phyloP scores from a whole-genome alignment of 2,888 invertebrate species.

The Syritta pipiens region DNA sequence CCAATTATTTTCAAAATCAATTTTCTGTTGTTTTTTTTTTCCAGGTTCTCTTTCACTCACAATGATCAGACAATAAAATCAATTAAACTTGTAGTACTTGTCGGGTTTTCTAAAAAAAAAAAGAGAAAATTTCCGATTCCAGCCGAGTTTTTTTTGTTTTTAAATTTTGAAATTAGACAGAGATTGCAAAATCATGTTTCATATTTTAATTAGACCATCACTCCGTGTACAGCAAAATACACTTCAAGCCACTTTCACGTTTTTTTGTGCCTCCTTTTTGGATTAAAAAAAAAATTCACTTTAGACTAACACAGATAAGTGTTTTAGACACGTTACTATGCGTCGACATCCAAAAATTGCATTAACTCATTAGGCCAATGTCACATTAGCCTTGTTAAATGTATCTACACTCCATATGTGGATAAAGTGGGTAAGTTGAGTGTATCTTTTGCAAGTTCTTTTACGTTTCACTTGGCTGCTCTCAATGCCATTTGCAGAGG shows the following conservation, averaged over 20 bases:
- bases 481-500: conserved; percentile 36
- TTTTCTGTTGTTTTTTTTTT: no score
- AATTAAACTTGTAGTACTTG: conserved; percentile 46
- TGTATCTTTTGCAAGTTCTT: conserved; percentile 6
- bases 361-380: conserved; percentile 66
- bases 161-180: conserved; percentile 1
- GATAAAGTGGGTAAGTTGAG: conserved; percentile 12
- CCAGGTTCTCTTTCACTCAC: conserved; percentile 15
- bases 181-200: conserved; percentile 26
- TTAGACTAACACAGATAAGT: conserved; percentile 11
- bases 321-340: conserved; percentile 12
- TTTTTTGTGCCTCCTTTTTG: not conserved
- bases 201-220: not conserved
- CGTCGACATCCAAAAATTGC: conserved; percentile 50
- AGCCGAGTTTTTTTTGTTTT: not conserved
- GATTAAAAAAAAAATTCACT: no score
- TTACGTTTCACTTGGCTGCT: conserved; percentile 35
- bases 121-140: not conserved
- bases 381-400: conserved; percentile 43
- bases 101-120: conserved; percentile 48
- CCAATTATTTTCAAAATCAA: conserved; percentile 56
- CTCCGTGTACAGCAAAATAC: not conserved
- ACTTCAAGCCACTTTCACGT: not conserved
- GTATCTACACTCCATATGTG: conserved; percentile 2
- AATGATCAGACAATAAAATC: conserved; percentile 16